Evolutionary conservation across 2,113 vertebrate species (phyloP).

Genomic region (Tupaia chinensis): DNA sequence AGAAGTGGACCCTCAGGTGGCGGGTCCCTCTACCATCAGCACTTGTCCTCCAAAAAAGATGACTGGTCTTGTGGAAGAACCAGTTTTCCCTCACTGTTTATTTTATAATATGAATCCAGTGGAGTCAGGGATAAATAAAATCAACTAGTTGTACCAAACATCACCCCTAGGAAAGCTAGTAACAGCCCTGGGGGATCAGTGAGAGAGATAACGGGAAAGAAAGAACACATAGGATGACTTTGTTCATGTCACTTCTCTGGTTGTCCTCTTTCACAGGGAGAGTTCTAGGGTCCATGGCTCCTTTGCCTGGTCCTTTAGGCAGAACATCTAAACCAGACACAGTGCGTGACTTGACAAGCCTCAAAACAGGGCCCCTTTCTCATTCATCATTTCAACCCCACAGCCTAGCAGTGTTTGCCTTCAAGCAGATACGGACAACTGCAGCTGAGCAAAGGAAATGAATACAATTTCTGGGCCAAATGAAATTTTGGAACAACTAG

Average conservation of each 20-base stretch:
- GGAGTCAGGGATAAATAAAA: neutral
- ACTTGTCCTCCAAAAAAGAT: neutral
- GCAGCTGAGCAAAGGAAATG: neutral
- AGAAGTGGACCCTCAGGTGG: neutral
- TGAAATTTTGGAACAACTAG: neutral
- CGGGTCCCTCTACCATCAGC: neutral
- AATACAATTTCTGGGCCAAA: neutral
- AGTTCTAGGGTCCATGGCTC: neutral
- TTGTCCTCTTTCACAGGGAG: accelerated
- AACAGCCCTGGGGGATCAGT: neutral
- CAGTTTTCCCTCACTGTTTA: neutral
- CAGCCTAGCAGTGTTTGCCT: neutral
- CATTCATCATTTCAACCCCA: neutral
- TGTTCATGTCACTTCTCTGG: neutral
- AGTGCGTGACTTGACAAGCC: neutral
- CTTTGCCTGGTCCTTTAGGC: neutral
- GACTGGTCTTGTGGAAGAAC: neutral
- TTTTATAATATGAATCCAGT: neutral
- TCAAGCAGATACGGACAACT: neutral
- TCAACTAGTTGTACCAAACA: neutral
- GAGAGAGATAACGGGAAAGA: neutral
- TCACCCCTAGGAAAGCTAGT: too few relatives aligned
- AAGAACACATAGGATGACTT: neutral
- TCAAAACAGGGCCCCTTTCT: neutral
- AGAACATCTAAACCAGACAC: neutral